Conservation (phyloP, 2,888 invertebrate species). For the Drosophila kanekoi region DNA sequence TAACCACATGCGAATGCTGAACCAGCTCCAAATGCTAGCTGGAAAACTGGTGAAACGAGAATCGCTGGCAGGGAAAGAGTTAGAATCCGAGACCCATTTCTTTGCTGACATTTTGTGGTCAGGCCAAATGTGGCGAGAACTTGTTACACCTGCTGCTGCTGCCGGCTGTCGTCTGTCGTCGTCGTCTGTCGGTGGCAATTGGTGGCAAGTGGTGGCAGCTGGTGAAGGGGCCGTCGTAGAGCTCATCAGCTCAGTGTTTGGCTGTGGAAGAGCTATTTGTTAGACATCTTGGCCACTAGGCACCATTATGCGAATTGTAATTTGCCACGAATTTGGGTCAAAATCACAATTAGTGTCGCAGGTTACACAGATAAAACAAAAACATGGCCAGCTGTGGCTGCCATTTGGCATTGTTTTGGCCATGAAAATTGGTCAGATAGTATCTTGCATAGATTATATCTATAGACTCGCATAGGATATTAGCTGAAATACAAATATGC, state of each 20-base stretch:
- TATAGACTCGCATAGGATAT: slow-evolving; percentile 4
- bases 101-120: slow-evolving; percentile 73
- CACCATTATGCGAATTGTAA: slow-evolving; percentile 64
- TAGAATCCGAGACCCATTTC: slow-evolving; percentile 71
- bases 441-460: slow-evolving; percentile 18
- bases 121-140: slow-evolving; percentile 69
- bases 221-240: slow-evolving; percentile 26
- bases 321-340: slow-evolving; percentile 78
- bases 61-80: slow-evolving; percentile 36
- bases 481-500: not conserved
- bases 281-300: slow-evolving; percentile 37
- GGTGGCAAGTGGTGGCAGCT: slow-evolving; percentile 13
- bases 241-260: slow-evolving; percentile 36
- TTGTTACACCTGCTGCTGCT: slow-evolving; percentile 77
- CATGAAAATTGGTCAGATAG: slow-evolving; percentile 16
- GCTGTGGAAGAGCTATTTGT: slow-evolving; percentile 37
- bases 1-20: slow-evolving; percentile 70
- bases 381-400: slow-evolving; percentile 22
- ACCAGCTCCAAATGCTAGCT: slow-evolving; percentile 22
- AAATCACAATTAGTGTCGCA: slow-evolving; percentile 73
- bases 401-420: slow-evolving; percentile 30
- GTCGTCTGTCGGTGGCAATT: not conserved
- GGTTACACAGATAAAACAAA: slow-evolving; percentile 36
- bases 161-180: not conserved
- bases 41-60: slow-evolving; percentile 66